Evolutionary conservation across 2,888 invertebrate species (phyloP), one percentile per base, ranked within the genome.

Genomic region (Esperia sulphurella): DNA sequence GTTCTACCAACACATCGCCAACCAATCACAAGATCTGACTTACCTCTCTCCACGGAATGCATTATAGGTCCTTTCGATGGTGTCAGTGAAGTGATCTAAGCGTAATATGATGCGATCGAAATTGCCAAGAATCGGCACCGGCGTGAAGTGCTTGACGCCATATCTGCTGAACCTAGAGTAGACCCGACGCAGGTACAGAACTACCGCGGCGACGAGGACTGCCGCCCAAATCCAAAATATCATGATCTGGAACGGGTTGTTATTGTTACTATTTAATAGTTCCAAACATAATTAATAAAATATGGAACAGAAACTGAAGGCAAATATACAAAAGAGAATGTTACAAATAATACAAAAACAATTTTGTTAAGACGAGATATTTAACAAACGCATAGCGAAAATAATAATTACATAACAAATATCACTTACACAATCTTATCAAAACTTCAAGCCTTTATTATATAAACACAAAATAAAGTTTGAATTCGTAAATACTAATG

Each of bases 11-110:
- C n/a, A n/a, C n/a, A n/a, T n/a, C n/a, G n/a, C n/a, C n/a, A n/a
- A n/a, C n/a, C 21, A 21, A 21, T 21, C 21, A n/a, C 21, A 21
- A 21, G 21, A 21, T 21, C 21, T 21, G 5, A 30, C 39, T 48
- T 41, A 78, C 80, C 67, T 75, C 49, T 81, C 73, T 1, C 62
- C 63, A 0, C 68, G 61, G 43, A 65, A 76, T 0, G 45, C 14
- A 0, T 56, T 44, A 50, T 76, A 81, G 1, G 59, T 31, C 1
- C 41, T 57, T 0, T 52, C 10, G 0, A 68, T 14, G 0, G 65
- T 51, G 0, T 67, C 65, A 5, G 58, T 42, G n/a, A 75, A 53
- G 40, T 73, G 71, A 3, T 68, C 58, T 8, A 43, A 46, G 0
- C 64, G 58, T 0, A 68, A 31, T 0, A 71, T 0, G 0, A 69